Evolutionary conservation across 2,888 invertebrate species (phyloP), one percentile per base, ranked within the genome.

Genomic region (Netelia melanura): DNA sequence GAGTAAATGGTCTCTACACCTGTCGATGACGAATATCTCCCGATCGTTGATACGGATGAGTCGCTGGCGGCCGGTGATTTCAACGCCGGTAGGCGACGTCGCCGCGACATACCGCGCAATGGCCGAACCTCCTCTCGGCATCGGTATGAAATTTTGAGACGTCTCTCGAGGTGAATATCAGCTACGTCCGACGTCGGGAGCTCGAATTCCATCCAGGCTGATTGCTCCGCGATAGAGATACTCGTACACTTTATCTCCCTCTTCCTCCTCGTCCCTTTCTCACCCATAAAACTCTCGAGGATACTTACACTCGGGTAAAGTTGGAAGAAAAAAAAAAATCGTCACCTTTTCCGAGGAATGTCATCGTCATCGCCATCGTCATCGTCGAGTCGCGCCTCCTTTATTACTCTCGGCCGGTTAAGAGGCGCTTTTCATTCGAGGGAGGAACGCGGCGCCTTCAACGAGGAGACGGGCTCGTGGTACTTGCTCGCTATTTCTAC

Each of bases 291-390:
- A 70, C 68, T 61, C 44, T 62, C 17, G 58, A 61, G 38, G 9
- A 17, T 56, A 30, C 30, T 30, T 71, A 2, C 23, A 44, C 21
- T 38, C 38, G 38, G 6, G 38, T 14, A 48, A 48, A 48, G 48
- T 38, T 38, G 21, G 21, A 14, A 48, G 14, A 48, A 48, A 48
- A 48, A 48, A 48, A 48, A 14, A 48, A 6, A 48, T 48, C 10
- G 48, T 83, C 83, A 75, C 83, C 79, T 79, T 83, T 75, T 68
- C 64, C 74, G 25, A 72, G 79, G 83, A 83, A 83, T 83, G 78
- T 79, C 78, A 68, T 79, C 74, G 74, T 78, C 77, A 68, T 62
- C 54, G 48, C 14, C 78, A 68, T 79, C 74, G 74, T 78, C 77
- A 68, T 62, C 54, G 11, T 38, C 14, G 65, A 21, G 65, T 38